Conservation (phyloP, 2,888 invertebrate genomes). For the Drosophila atripex region DNA sequence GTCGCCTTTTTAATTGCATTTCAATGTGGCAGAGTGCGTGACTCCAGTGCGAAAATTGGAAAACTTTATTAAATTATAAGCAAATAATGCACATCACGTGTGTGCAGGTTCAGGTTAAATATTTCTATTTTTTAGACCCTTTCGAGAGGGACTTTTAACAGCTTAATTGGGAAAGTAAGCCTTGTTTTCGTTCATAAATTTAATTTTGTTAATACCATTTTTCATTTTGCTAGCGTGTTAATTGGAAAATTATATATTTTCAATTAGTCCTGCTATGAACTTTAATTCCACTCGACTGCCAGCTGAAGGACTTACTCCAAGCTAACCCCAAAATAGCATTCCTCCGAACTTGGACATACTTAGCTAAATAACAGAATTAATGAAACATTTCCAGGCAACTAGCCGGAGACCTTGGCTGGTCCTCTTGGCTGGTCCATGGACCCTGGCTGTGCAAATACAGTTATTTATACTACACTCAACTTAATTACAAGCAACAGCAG, state of each 20-base stretch:
- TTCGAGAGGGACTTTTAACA: constrained; percentile 18
- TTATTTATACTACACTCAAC: constrained; percentile 78
- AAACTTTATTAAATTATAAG: constrained; percentile 64
- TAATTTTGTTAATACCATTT: constrained; percentile 1
- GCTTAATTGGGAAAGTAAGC: not conserved
- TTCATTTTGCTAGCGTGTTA: not conserved
- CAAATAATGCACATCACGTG: constrained; percentile 53
- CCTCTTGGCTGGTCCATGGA: constrained; percentile 9
- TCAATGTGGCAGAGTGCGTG: constrained; percentile 49
- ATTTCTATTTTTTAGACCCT: constrained; percentile 3
- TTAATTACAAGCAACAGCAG: constrained; percentile 68
- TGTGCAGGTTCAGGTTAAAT: not conserved
- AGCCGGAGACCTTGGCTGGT: constrained; percentile 13
- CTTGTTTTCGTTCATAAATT: not conserved
- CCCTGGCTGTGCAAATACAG: constrained; percentile 62
- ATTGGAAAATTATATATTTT: constrained; percentile 5
- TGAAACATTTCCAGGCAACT: constrained; percentile 64
- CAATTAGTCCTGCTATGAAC: not conserved
- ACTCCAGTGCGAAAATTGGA: constrained; percentile 38
- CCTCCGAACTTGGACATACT: constrained; percentile 63
- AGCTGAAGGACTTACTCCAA: constrained; percentile 13
- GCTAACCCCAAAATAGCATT: constrained; percentile 40
- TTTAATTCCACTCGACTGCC: constrained; percentile 24
- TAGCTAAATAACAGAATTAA: constrained; percentile 76
- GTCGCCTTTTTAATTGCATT: constrained; percentile 41